These are phyloP conservation scores for Pygoscelis antarcticus DNA, from an alignment of 2,113 vertebrate genomes.

Conservation along the genomic window DNA sequence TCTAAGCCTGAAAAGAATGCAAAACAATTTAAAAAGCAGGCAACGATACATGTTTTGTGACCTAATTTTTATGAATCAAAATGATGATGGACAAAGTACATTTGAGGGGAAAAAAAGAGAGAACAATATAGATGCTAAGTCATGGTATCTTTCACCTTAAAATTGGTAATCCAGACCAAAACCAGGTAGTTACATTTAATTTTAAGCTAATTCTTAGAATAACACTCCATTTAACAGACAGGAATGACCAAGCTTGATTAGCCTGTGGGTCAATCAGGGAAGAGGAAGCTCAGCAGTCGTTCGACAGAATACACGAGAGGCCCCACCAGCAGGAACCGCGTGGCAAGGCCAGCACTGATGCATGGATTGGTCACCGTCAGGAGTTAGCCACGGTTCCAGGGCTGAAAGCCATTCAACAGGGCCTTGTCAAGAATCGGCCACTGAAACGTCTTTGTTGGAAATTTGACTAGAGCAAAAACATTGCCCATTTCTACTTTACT, in stretches of 20 bases:
- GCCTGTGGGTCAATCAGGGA: neutral
- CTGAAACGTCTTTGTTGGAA: neutral
- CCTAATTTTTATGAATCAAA: neutral
- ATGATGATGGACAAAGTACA: neutral
- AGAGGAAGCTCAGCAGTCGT: neutral
- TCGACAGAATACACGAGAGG: neutral
- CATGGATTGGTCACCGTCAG: neutral
- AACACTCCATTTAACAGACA: neutral
- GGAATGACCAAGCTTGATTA: neutral
- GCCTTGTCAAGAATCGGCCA: neutral
- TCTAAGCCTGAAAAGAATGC: neutral
- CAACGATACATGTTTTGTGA: neutral
- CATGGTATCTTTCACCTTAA: neutral
- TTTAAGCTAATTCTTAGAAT: neutral
- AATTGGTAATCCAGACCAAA: neutral
- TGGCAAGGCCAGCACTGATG: neutral
- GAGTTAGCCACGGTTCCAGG: neutral
- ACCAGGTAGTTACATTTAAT: neutral
- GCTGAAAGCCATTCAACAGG: neutral
- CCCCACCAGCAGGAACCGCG: rapidly evolving
- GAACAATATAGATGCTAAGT: neutral
- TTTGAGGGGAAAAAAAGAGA: neutral
- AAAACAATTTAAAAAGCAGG: neutral
- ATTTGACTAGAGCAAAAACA: neutral
- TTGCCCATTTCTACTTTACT: neutral